Base-by-base conservation (phyloP, 2,797 vertebrate genomes). In the Macrochelys suwanniensis region DNA sequence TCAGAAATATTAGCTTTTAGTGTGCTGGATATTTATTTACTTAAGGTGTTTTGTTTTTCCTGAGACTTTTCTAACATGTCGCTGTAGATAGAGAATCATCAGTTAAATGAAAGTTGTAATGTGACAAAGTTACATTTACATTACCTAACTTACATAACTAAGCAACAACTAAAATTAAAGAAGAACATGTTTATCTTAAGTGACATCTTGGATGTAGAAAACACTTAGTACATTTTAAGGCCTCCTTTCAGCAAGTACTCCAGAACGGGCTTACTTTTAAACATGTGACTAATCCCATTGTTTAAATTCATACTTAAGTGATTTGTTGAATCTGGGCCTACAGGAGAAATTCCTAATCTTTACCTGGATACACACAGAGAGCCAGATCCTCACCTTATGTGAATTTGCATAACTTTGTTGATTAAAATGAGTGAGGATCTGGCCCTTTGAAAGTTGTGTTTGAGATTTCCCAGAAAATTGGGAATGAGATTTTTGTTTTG, bases 1-100 rank as follows among this genome's bases (percentile, higher is more conserved):
- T 95, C 94, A 92, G 59, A 95, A 94, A 88, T 90, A 83, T 92
- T 90, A 65, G 88, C 92, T 91, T 88, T 88, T 82, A 88, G 92
- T 25, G 78, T 92, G 84, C 25, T 76, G 91, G 93, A 26, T 89
- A 84, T 97, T 95, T 95, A 71, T 94, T 94, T 82, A 93, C 71
- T 85, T 86, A 81, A 31, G 71, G 78, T 12, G 45, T 81, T 94
- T 91, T 82, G 54, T 1, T 83, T 84, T 68, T 42, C 85, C 59
- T 42, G 37, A 71, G 80, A 79, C 85, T 91, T 85, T 78, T 9
- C 92, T 80, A 59, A 33, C 33, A 13, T 42, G 7, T 51, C 0
- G 0, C 28, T 31, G 81, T 33, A 59, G 54, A 61, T n/a, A 51
- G 61, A 91, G 83, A 68, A 82, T 90, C 2, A 6, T 45, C 74